Evolutionary conservation across 2,113 vertebrate genomes (phyloP).

Genomic region (Podilymbus podiceps): DNA sequence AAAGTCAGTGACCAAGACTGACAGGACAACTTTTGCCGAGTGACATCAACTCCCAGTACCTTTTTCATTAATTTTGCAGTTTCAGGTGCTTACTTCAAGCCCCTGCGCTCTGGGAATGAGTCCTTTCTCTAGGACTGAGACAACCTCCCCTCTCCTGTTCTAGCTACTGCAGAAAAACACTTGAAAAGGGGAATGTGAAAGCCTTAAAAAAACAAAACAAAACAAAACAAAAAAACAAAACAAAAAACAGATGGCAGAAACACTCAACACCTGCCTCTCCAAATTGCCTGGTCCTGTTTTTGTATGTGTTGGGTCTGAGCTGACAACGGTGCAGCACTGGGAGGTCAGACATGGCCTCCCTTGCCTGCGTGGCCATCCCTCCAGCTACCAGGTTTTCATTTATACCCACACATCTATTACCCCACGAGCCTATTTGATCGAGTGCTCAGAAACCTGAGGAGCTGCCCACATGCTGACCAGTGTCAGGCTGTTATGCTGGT

Average conservation of each 20-base stretch:
- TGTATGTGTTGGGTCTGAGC: not conserved
- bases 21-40: not conserved
- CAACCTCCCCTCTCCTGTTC: not conserved
- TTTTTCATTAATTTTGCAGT: not conserved
- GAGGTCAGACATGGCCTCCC: not conserved
- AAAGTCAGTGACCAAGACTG: not conserved
- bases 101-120: not conserved
- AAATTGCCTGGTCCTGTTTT: not conserved
- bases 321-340: fast-evolving
- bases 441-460: not conserved
- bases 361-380: not conserved
- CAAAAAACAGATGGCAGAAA: not conserved
- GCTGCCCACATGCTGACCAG: not conserved
- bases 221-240: no score
- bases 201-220: not conserved
- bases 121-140: no score
- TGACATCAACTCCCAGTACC: not conserved
- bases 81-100: not conserved
- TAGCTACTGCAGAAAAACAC: not conserved
- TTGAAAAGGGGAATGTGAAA: not conserved
- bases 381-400: not conserved
- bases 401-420: not conserved
- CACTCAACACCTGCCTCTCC: not conserved
- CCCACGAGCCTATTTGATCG: not conserved
- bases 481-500: no score